Conservation (phyloP, 1,140 invertebrate genomes). For the Macrostomum lignano region DNA sequence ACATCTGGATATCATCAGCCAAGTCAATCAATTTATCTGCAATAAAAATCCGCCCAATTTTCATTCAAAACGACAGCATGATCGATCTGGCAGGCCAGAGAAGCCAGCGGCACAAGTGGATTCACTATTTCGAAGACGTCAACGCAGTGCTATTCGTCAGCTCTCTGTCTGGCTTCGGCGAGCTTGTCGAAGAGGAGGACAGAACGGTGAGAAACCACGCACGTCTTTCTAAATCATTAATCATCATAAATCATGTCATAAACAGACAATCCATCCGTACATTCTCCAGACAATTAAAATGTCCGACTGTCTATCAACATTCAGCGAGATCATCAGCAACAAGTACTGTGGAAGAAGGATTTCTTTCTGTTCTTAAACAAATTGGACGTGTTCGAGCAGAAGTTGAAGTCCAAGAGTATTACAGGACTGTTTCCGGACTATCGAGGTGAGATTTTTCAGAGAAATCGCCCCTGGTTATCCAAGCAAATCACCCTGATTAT, state of each 20-base stretch:
- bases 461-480: too few relatives aligned
- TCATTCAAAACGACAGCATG: conserved; percentile 12
- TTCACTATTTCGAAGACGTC: conserved; percentile 25
- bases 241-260: neutral
- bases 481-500: too few relatives aligned
- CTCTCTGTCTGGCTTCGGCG: conserved; percentile 16
- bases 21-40: too few relatives aligned
- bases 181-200: conserved; percentile 15
- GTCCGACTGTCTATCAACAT: conserved; percentile 14
- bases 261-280: neutral
- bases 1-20: too few relatives aligned
- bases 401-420: too few relatives aligned
- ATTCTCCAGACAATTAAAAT: conserved; percentile 13
- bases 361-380: conserved; percentile 18
- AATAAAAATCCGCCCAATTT: too few relatives aligned
- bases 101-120: conserved; percentile 24
- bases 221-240: neutral
- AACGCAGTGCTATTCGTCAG: conserved; percentile 27
- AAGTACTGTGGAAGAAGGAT: conserved; percentile 15
- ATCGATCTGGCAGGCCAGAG: conserved; percentile 21
- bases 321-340: conserved; percentile 14
- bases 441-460: too few relatives aligned
- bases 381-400: conserved; percentile 13
- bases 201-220: conserved; percentile 9
- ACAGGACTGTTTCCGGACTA: too few relatives aligned